Evolutionary conservation across 2,797 vertebrate genomes (phyloP), one percentile per base, ranked within the genome.

Genomic region (Sebastolobus altivelis): DNA sequence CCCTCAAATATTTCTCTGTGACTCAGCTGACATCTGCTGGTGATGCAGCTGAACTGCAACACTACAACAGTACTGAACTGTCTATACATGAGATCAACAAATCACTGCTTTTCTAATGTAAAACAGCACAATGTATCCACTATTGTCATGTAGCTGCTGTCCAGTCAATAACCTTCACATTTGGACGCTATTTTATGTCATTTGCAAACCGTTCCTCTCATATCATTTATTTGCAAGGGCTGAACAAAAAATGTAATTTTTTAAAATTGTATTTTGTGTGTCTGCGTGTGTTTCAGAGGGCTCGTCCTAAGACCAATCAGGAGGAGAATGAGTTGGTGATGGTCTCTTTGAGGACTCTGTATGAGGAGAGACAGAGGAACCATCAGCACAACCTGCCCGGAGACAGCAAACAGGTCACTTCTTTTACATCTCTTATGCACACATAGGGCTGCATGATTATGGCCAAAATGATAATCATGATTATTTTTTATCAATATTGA

Each of bases 251-350:
- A 3, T n/a, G 2, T 35, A 10, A 61, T 9, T 60, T 40, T 12
- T 46, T 18, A 3, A 35, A 65, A 16, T 22, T 33, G 8, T 13
- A 25, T 63, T 20, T 80, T 81, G 6, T 75, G 6, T 86, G n/a
- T 84, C 78, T 81, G 6, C 73, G 6, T 86, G n/a, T 84, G 25
- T 77, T 92, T 40, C 89, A 99, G 98, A 97, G 96, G 95, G 93
- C 97, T 86, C 96, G 94, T 75, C 98, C 97, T 29, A 97, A 96
- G 88, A 97, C 94, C 16, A 98, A 99, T 20, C 97, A 98, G 85
- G 97, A 97, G 83, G 98, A 99, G 89, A 99, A 99, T 79, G 98
- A 99, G 86, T 66, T 98, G 66, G 88, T 99, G 78, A 96, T 99
- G 89, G 95, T 96, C 72, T 93, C 94, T 76, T 88, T 99, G 89